A percentile compares a stretch with the other conserved stretches of the same genome.
Evolutionary conservation across 2,113 vertebrate genomes (phyloP).

Genomic region (Plectropomus leopardus): DNA sequence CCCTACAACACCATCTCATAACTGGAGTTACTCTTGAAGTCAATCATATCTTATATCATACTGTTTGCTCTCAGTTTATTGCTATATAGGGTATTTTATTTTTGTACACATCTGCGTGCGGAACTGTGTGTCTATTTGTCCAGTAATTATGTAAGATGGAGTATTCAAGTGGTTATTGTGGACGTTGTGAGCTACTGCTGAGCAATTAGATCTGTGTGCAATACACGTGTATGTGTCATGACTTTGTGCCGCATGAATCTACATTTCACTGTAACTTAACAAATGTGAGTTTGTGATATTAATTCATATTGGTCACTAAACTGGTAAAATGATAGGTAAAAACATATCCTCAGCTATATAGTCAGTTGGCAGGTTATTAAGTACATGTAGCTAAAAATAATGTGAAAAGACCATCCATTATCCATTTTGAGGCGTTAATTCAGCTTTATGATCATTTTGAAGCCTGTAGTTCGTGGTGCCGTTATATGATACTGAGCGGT

Average conservation of each 20-base stretch:
- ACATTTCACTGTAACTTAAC: constrained; percentile 7
- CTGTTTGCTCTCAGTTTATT: background rate
- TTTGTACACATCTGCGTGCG: background rate
- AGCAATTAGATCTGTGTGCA: constrained; percentile 13
- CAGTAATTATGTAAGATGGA: constrained; percentile 13
- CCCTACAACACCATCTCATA: background rate
- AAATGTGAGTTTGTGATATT: constrained; percentile 17
- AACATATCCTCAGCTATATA: background rate
- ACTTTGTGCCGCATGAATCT: constrained; percentile 10
- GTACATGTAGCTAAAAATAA: background rate
- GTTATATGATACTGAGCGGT: background rate
- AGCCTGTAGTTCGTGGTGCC: background rate
- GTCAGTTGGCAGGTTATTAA: background rate
- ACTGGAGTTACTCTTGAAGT: background rate
- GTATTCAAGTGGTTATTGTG: background rate
- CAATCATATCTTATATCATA: background rate
- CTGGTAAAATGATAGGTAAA: background rate
- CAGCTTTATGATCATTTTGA: background rate
- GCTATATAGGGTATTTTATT: background rate
- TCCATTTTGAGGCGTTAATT: background rate
- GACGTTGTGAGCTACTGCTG: background rate
- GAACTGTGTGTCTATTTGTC: background rate
- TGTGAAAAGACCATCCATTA: background rate
- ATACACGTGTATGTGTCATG: constrained; percentile 17
- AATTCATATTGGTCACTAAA: background rate